Evolutionary conservation across 2,888 invertebrate genomes (phyloP), one percentile per base, ranked within the genome.

Genomic region (Chouioia cunea): DNA sequence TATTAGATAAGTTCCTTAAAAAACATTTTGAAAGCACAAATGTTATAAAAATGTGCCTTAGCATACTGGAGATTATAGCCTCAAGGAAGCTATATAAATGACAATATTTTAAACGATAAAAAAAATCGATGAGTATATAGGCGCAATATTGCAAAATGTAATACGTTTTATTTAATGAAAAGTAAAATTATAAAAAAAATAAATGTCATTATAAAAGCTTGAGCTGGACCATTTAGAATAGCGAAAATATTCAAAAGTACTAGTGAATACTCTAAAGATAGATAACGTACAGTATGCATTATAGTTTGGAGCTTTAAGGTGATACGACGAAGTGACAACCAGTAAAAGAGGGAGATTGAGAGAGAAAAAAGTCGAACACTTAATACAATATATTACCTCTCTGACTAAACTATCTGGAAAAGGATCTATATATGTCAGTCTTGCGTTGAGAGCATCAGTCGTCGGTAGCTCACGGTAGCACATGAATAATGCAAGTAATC

Each of bases 391-490:
- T 12, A 14, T 20, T 14, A 71, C 71, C 67, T 60, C 47, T 53
- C 62, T 57, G 23, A 54, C 63, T 53, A 58, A 20, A 53, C 43
- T n/a, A 60, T 59, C 18, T 52, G 59, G 67, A 68, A 65, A 64
- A 71, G 59, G 22, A 60, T 65, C 56, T 59, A n/a, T n/a, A n/a
- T n/a, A n/a, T n/a, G 54, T 71, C 67, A 60, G 67, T 65, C 67
- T 71, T 65, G 53, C 64, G 68, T 56, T 68, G 47, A 59, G 44
- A 59, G 53, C 53, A 47, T 59, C 56, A 22, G 15, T 60, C 43
- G 3, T 44, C 44, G 2, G 18, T 43, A 27, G 16, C 44, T 43
- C 15, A 18, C 20, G 20, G 44, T 50, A 53, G 43, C 43, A 60
- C 58, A 47, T 59, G 58, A 71, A 63, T 71, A 54, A 68, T 71